Evolutionary conservation across 2,113 vertebrate species (phyloP).

Genomic region (Sceloporus tristichus): DNA sequence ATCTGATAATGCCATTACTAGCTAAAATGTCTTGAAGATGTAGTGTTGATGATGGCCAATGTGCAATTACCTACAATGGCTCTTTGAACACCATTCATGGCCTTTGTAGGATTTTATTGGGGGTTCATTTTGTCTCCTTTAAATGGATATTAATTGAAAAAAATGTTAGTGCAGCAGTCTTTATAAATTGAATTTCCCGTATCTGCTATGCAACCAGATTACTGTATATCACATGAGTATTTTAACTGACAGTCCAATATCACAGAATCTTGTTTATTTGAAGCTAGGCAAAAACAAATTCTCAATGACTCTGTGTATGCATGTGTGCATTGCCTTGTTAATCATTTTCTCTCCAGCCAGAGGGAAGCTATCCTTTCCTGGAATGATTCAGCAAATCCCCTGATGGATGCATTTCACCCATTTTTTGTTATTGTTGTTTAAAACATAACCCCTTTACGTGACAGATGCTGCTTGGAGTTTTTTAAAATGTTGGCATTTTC

Average conservation of each 20-base stretch:
- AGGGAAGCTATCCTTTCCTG: constrained; percentile 29
- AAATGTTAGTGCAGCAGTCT: not conserved
- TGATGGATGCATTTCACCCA: constrained; percentile 23
- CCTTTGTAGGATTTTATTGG: fast-evolving
- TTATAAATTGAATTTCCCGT: constrained; percentile 25
- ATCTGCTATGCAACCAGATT: not conserved
- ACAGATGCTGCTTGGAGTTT: constrained; percentile 46
- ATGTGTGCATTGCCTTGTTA: constrained; percentile 30
- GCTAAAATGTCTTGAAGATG: not conserved
- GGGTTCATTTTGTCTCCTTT: not conserved
- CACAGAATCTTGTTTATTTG: constrained; percentile 1
- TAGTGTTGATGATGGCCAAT: not conserved
- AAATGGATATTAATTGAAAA: constrained; percentile 5
- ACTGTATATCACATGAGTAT: not conserved
- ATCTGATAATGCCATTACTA: not conserved
- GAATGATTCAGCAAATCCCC: constrained; percentile 33
- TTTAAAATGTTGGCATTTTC: constrained; percentile 33
- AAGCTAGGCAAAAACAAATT: constrained; percentile 15
- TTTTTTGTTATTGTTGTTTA: not conserved
- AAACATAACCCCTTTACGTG: constrained; percentile 50
- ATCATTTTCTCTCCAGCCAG: constrained; percentile 37
- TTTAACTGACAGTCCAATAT: constrained; percentile 25
- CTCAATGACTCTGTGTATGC: not conserved
- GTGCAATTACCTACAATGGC: not conserved
- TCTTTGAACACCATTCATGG: constrained; percentile 14